phyloP scores from a whole-genome alignment of 2,888 invertebrate genomes.

The Tolmerus cingulatus region DNA sequence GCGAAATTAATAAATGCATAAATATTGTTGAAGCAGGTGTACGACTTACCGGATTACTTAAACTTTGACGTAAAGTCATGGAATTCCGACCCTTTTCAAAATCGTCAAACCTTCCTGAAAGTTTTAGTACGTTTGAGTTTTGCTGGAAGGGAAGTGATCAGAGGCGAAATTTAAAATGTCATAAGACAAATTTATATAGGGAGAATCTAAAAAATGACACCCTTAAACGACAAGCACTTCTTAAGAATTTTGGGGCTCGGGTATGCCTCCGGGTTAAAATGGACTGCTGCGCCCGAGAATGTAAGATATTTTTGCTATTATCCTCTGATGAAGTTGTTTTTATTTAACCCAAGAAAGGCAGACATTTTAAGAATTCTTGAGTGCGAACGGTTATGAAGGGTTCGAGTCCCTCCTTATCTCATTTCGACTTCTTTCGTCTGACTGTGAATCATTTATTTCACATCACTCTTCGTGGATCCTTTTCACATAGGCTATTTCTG shows the following conservation, averaged over 20 bases:
- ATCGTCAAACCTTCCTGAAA: neutral
- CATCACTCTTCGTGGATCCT: neutral
- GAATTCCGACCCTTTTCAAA: neutral
- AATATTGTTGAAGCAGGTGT: neutral
- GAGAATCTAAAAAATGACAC: neutral
- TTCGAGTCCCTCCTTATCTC: neutral
- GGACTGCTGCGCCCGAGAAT: neutral
- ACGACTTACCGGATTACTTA: neutral
- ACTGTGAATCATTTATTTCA: conserved; percentile 32
- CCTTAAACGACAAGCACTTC: neutral
- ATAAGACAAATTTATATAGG: neutral
- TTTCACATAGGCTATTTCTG: neutral
- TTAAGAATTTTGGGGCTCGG: neutral
- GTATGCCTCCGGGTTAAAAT: neutral
- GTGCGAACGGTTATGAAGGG: conserved; percentile 25
- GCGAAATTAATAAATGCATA: neutral
- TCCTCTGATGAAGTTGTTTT: conserved; percentile 32
- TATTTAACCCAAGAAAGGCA: conserved; percentile 12
- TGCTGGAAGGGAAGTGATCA: neutral
- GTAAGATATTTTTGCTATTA: conserved; percentile 3
- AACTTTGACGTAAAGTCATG: neutral
- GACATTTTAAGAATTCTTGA: conserved; percentile 15
- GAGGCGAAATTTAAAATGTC: neutral
- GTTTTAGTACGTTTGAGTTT: neutral
- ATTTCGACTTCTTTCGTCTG: neutral